Conservation (phyloP, 2,888 invertebrate species). For the Bibio marci region DNA sequence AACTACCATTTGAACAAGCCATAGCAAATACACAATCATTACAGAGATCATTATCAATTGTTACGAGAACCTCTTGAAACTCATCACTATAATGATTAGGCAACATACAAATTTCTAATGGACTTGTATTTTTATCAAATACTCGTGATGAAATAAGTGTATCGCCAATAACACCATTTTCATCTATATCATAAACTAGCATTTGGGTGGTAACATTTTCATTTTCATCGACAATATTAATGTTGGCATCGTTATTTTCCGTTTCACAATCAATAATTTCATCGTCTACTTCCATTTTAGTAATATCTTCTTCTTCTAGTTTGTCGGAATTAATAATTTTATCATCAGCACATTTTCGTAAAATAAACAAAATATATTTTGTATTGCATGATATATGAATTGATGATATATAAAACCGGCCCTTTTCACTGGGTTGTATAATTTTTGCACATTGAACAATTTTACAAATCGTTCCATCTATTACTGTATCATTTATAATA, state of each 20-base stretch:
- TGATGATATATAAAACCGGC: no score
- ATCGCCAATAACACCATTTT: slow-evolving; percentile 27
- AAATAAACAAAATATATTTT: no score
- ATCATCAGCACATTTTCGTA: no score
- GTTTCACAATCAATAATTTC: neutral
- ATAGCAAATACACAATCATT: slow-evolving; percentile 48
- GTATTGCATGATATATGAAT: no score
- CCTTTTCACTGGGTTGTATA: no score
- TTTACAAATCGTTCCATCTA: no score
- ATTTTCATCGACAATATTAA: no score
- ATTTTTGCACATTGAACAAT: no score
- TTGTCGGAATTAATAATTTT: no score
- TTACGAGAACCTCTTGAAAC: no score
- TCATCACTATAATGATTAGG: slow-evolving; percentile 33
- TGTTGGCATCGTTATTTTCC: neutral
- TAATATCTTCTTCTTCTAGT: slow-evolving; percentile 33
- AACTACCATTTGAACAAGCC: slow-evolving; percentile 56
- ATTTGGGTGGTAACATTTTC: neutral
- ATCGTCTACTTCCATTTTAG: slow-evolving; percentile 13
- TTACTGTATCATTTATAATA: no score
- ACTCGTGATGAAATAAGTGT: slow-evolving; percentile 43
- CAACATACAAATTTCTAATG: slow-evolving; percentile 50
- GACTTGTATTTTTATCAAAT: slow-evolving; percentile 44
- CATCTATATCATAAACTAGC: slow-evolving; percentile 6
- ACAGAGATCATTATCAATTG: slow-evolving; percentile 10